These are phyloP conservation scores for Drosophila santomea DNA, from an alignment of 1,140 invertebrate species.

Conservation along the genomic window DNA sequence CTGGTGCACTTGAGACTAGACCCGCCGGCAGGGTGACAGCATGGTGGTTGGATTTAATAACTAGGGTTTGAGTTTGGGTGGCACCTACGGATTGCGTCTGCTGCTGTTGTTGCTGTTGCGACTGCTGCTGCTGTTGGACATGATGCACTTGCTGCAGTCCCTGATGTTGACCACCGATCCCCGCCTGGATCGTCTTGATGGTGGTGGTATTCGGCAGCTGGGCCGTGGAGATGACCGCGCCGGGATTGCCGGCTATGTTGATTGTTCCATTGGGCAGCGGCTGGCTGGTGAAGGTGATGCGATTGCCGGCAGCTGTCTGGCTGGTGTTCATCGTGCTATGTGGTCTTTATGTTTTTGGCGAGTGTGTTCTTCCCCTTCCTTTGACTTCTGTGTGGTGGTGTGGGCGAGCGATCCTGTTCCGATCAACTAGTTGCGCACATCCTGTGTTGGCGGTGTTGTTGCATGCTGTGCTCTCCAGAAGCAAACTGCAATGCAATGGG, in stretches of 20 bases:
- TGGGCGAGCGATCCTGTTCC: constrained; percentile 16
- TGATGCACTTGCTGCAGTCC: constrained; percentile 64
- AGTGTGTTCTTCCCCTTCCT: constrained; percentile 19
- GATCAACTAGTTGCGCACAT: constrained; percentile 74
- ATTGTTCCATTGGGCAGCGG: constrained; percentile 87
- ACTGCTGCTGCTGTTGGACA: constrained; percentile 58
- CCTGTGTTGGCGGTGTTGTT: constrained; percentile 43
- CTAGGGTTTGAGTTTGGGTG: constrained; percentile 84
- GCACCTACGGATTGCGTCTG: constrained; percentile 84
- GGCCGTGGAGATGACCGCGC: constrained; percentile 72
- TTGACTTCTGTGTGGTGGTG: constrained; percentile 13
- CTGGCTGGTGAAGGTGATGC: constrained; percentile 86
- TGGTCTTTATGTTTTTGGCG: constrained; percentile 25
- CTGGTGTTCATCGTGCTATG: constrained; percentile 74
- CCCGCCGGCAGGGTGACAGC: constrained; percentile 84
- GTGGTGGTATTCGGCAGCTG: constrained; percentile 84
- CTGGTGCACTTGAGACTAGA: constrained; percentile 85
- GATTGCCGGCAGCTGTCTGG: constrained; percentile 74
- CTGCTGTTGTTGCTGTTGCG: constrained; percentile 60
- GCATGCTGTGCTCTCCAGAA: constrained; percentile 52
- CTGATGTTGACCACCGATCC: constrained; percentile 59
- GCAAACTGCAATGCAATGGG: constrained; percentile 62
- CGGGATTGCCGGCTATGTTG: constrained; percentile 76
- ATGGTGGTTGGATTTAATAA: constrained; percentile 85
- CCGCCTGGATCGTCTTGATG: constrained; percentile 85